phyloP scores from a whole-genome alignment of 2,113 vertebrate genomes.

The Poeciliopsis retropinna region DNA sequence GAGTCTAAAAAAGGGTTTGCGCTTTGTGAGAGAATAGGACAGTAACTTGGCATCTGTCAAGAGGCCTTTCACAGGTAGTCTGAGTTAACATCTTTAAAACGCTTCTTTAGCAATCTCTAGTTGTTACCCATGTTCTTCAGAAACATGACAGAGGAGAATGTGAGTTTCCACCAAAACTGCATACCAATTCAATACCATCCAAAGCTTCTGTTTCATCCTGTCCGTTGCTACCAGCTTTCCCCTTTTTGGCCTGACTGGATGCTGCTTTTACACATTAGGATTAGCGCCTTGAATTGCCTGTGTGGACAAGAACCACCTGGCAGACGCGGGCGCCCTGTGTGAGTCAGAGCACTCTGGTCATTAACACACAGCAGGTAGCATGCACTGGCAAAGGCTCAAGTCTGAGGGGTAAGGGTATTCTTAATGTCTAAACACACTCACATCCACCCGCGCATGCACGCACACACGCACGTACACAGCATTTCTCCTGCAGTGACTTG shows the following conservation, averaged over 20 bases:
- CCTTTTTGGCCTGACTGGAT: constrained; percentile 31
- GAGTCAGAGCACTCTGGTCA: constrained; percentile 48
- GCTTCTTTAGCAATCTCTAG: constrained; percentile 5
- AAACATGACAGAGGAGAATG: constrained; percentile 11
- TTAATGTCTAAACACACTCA: constrained; percentile 24
- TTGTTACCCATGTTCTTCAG: constrained; percentile 7
- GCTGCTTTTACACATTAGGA: constrained; percentile 54
- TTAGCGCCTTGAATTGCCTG: constrained; percentile 51
- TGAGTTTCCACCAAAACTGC: constrained; percentile 23
- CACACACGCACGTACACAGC: constrained; percentile 13
- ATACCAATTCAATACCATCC: constrained; percentile 2
- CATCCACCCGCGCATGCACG: constrained; percentile 5
- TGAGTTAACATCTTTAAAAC: constrained; percentile 2
- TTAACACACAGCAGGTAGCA: constrained; percentile 58
- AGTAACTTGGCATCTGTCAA: not conserved
- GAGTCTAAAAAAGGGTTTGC: constrained; percentile 16
- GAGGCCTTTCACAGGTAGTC: constrained; percentile 17
- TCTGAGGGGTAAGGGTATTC: constrained; percentile 39
- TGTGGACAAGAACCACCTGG: constrained; percentile 69
- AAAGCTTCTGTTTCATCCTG: constrained; percentile 5
- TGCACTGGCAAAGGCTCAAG: constrained; percentile 33
- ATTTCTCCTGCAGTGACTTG: not conserved
- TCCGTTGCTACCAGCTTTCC: not conserved
- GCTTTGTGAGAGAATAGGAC: not conserved
- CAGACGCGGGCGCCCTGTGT: constrained; percentile 38